Percentiles rank a stretch among this genome's conserved stretches.
These are phyloP conservation scores for Xiphophorus birchmanni DNA, from an alignment of 2,797 vertebrate species.

Conservation along the genomic window DNA sequence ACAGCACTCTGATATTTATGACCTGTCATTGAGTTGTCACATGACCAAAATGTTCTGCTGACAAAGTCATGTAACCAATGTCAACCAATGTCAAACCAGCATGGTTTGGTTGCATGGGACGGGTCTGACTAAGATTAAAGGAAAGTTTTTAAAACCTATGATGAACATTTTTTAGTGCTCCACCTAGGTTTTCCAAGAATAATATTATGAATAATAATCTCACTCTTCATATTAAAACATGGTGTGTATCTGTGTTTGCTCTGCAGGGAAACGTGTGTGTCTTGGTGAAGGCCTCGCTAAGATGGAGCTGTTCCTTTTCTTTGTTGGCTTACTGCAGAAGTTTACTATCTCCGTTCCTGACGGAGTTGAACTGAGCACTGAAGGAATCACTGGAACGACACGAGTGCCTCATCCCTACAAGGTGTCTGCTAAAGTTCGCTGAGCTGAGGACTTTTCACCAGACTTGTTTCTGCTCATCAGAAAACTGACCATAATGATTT, in stretches of 20 bases:
- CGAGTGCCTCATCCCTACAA: conserved; percentile 1
- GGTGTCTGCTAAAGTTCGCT: not conserved
- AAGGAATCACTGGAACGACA: not conserved
- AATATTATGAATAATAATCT: not conserved
- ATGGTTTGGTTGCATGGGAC: not conserved
- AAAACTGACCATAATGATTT: not conserved
- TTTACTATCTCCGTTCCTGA: not conserved
- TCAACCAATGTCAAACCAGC: no score
- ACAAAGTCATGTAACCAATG: no score
- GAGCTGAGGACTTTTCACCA: not conserved
- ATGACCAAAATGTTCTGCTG: not conserved
- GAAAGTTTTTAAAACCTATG: not conserved
- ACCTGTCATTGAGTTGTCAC: not conserved
- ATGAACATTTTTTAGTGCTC: not conserved
- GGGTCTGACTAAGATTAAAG: not conserved
- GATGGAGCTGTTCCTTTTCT: conserved; percentile 11
- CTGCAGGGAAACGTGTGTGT: conserved; percentile 83
- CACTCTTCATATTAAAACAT: not conserved
- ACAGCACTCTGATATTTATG: not conserved
- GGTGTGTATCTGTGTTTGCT: not conserved
- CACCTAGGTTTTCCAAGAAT: not conserved
- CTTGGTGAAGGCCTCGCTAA: conserved; percentile 80
- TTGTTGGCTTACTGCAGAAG: not conserved
- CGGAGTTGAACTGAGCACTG: not conserved
- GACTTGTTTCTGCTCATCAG: not conserved